phyloP scores from a whole-genome alignment of 2,797 vertebrate species.

The Podarcis lilfordi region DNA sequence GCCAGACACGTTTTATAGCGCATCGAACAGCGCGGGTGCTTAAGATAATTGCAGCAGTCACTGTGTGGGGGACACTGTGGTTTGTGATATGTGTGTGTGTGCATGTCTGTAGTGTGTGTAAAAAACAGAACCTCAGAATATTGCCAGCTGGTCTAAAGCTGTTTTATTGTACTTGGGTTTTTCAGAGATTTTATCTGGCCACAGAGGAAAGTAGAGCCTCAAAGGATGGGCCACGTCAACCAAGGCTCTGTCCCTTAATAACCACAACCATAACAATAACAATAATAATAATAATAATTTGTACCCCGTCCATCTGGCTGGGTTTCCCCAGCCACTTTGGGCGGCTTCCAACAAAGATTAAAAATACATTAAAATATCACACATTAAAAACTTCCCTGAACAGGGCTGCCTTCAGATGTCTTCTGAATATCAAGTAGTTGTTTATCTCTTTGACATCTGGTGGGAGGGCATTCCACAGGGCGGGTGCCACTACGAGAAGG shows the following conservation, averaged over 20 bases:
- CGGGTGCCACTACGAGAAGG: too few relatives aligned
- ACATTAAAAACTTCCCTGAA: too few relatives aligned
- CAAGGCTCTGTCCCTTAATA: conserved; percentile 26
- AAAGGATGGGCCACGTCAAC: conserved; percentile 18
- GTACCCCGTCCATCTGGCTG: too few relatives aligned
- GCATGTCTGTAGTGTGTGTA: background rate
- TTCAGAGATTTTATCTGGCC: conserved; percentile 54
- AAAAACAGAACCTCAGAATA: background rate
- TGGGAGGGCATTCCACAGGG: too few relatives aligned
- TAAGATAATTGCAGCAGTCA: conserved; percentile 41
- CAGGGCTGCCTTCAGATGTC: too few relatives aligned
- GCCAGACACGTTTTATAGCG: conserved; percentile 49
- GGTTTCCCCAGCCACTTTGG: too few relatives aligned
- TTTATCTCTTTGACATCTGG: too few relatives aligned
- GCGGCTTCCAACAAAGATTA: too few relatives aligned
- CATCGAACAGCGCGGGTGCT: conserved; percentile 54
- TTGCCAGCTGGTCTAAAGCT: conserved; percentile 46
- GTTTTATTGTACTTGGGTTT: conserved; percentile 28
- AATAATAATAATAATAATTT: too few relatives aligned
- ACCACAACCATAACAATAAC: too few relatives aligned
- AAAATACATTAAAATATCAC: too few relatives aligned
- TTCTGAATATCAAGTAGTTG: too few relatives aligned
- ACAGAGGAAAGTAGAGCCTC: conserved; percentile 33
- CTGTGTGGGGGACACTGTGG: conserved; percentile 47
- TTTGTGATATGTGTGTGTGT: conserved; percentile 48